Base-by-base conservation (phyloP, 2,113 vertebrate species). In the Circaetus gallicus region DNA sequence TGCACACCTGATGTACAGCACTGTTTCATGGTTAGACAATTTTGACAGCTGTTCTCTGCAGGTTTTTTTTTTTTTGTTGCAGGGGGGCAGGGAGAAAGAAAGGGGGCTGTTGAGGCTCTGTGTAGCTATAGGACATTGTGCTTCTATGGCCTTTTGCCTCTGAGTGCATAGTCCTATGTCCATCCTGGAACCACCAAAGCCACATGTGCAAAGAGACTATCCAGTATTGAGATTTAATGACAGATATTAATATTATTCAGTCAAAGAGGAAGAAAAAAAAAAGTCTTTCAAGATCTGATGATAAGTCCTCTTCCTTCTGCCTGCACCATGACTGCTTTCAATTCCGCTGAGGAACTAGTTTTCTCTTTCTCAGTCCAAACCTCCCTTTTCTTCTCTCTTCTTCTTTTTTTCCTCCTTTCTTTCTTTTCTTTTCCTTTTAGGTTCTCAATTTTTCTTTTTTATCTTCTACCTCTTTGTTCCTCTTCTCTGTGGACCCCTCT, bases 401-500 rank as follows among this genome's bases (percentile, higher is more conserved):
- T 56, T 67, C 13, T 10, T 18, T 13, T 49, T 19, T 10, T 1
- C 2, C 14, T 22, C 16, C 10, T 18, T 73, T 29, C 15, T 66
- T 93, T 40, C 31, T 65, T 70, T 89, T 53, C 38, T 89, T 76
- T 93, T 80, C 14, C n/a, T 69, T 93, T 88, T 38, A 77, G 32
- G 32, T 82, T 92, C 38, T 79, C 42, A 71, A 4, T 91, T 95
- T 85, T 93, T 82, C 36, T 82, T 94, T 90, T 95, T 97, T 77
- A 76, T 97, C 72, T 86, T 90, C 29, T 52, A 82, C 45, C 22
- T 90, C 92, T 98, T 98, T 98, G 78, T 98, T 97, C 86, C 34
- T 88, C 97, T 97, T 96, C 97, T 98, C 97, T 91, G 58, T 93
- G 95, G 95, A 96, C 71, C 32, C 28, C 36, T 96, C 79, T 97